Evolutionary conservation across 2,113 vertebrate species (phyloP), one percentile per base, ranked within the genome.

Genomic region (Pteruthius melanotis): DNA sequence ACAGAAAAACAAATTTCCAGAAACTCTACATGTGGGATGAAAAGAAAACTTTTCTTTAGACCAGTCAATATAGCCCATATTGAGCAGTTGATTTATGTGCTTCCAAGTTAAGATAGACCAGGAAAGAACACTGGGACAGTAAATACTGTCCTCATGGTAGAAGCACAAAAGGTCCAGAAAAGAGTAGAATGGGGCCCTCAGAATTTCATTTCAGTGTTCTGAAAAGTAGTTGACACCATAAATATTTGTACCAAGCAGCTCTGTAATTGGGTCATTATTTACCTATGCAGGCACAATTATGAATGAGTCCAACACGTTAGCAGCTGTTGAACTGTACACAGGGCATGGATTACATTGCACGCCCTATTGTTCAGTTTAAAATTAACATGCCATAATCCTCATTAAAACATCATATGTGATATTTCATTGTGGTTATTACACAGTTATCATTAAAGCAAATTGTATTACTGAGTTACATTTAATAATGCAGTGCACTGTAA

Each of bases 321-420:
- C 86, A 94, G 85, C 86, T 96, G 85, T 57, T 91, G 87, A 86
- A 91, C 72, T 97, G 71, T 89, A 76, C 80, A 84, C 59, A 71
- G 50, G 79, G 68, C 76, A 94, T 61, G 69, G 78, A 91, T 94
- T 97, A 92, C 94, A 94, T 96, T 96, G 63, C 87, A 91, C 0
- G 18, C 82, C 71, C 80, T 81, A 47, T 90, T 97, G 89, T 97
- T 97, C 90, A 93, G 68, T 95, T 97, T 96, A 85, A 96, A 97
- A 96, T 45, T 77, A 94, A 95, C 93, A 85, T 90, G 65, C 86
- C 40, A 28, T 96, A 96, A 97, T 96, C 90, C 89, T 97, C 91
- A 95, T 97, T 95, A 97, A 97, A 96, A 72, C 57, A 94, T 95
- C 80, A 71, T 96, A 92, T 92, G 80, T 94, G 89, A 95, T 95